phyloP scores from a whole-genome alignment of 2,888 invertebrate species.

The Alcis repandata region DNA sequence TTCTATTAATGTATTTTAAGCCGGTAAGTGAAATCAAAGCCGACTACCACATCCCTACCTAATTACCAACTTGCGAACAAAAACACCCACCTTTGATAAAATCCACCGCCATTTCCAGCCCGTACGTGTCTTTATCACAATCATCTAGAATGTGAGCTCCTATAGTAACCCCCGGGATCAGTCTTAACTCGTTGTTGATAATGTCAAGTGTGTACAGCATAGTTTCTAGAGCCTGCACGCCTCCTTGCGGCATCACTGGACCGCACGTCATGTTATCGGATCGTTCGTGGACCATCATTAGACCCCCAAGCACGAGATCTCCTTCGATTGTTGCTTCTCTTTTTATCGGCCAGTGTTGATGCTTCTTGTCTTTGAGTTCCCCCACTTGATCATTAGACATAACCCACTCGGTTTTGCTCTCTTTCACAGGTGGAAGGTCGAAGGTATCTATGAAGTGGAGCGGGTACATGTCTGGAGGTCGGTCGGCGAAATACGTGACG shows the following conservation, averaged over 20 bases:
- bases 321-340: slow-evolving; percentile 95
- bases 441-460: slow-evolving; percentile 59
- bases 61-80: slow-evolving; percentile 3
- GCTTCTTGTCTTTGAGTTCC: slow-evolving; percentile 75
- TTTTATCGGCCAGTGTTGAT: slow-evolving; percentile 92
- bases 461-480: slow-evolving; percentile 56
- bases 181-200: slow-evolving; percentile 88
- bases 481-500: slow-evolving; percentile 53
- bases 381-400: slow-evolving; percentile 77
- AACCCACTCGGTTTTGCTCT: slow-evolving; percentile 69
- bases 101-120: slow-evolving; percentile 97
- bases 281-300: slow-evolving; percentile 97
- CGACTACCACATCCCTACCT: neutral
- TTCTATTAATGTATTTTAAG: too few species aligned
- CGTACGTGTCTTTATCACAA: slow-evolving; percentile 98
- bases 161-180: slow-evolving; percentile 92
- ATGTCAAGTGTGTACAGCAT: slow-evolving; percentile 96
- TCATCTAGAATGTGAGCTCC: slow-evolving; percentile 97
- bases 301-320: slow-evolving; percentile 94
- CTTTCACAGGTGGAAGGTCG: slow-evolving; percentile 58
- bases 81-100: slow-evolving; percentile 94
- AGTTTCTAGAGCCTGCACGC: slow-evolving; percentile 94
- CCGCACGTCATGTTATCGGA: slow-evolving; percentile 96
- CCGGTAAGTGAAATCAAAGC: too few species aligned
- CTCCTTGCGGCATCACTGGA: slow-evolving; percentile 97